Evolutionary conservation across 2,888 invertebrate genomes (phyloP), one percentile per base, ranked within the genome.

Genomic region (Hyposoter didymator): DNA sequence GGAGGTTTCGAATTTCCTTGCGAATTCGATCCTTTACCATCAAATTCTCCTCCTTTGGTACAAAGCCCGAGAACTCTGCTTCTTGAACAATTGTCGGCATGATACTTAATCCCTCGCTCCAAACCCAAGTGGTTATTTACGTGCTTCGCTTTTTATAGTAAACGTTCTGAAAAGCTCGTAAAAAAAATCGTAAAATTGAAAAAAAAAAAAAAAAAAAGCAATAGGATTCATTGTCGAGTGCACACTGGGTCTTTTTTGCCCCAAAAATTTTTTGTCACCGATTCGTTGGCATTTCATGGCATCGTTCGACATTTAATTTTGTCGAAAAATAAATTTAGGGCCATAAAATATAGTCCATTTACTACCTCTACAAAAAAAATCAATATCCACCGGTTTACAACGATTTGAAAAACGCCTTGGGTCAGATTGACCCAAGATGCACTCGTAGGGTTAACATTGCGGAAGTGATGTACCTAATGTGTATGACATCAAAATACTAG

Each of bases 21-120:
- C 79, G 52, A 75, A 80, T 84, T 80, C 75, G 79, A 84, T 84
- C 79, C 79, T 75, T 75, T 35, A 22, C 47, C 75, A 32, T 28
- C 66, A n/a, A 67, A 66, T 59, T 69, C 82, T 52, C 45, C n/a
- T 74, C 64, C 64, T 70, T 55, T 62, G 32, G 14, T 43, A 67
- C 28, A 28, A 28, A 80, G 52, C 80, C 66, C 59, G 17, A 66
- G 66, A 17, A 80, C 55, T 55, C 45, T 19, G 14, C 8, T 55
- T 64, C 43, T 55, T 28, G 66, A 73, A 55, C 55, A 55, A 49
- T 67, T 74, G 55, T 73, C 55, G 55, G 73, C 80, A 45, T 19
- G 80, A 32, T 80, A 73, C 66, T 45, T 80, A 74, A 80, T 73
- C 73, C 73, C 73, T 74, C 28, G 28, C 28, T 73, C 45, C 49